These are phyloP conservation scores for Pyrgus malvae DNA, from an alignment of 2,888 invertebrate species.

Conservation along the genomic window DNA sequence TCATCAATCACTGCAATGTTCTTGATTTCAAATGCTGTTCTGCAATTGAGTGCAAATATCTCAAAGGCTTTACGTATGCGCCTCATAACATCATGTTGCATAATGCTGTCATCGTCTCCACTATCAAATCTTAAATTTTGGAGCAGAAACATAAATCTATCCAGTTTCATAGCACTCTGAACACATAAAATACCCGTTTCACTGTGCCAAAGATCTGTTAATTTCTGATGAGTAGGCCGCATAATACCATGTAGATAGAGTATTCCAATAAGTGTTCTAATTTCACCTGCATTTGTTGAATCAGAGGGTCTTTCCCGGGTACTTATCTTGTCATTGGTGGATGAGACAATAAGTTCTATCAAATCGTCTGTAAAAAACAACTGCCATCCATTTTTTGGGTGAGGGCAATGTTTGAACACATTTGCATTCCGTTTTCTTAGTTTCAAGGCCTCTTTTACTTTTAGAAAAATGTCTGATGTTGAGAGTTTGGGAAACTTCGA, in stretches of 20 bases:
- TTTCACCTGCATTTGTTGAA: slow-evolving; percentile 55
- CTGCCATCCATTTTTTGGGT: slow-evolving; percentile 67
- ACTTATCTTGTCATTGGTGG: slow-evolving; percentile 65
- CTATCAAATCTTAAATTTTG: slow-evolving; percentile 63
- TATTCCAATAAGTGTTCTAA: slow-evolving; percentile 68
- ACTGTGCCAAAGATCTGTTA: slow-evolving; percentile 64
- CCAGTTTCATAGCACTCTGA: slow-evolving; percentile 58
- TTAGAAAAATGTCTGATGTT: slow-evolving; percentile 39
- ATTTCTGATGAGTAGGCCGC: slow-evolving; percentile 64
- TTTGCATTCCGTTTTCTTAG: slow-evolving; percentile 49
- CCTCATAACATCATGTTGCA: slow-evolving; percentile 63
- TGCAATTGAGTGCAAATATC: slow-evolving; percentile 71
- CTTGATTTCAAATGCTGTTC: slow-evolving; percentile 57
- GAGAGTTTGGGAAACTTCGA: slow-evolving; percentile 52
- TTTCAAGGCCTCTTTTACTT: slow-evolving; percentile 45
- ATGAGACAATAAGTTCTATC: slow-evolving; percentile 62
- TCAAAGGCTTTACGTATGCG: slow-evolving; percentile 70
- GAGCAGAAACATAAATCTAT: slow-evolving; percentile 64
- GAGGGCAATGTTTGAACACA: slow-evolving; percentile 43
- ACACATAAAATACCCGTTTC: slow-evolving; percentile 59
- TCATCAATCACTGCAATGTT: slow-evolving; percentile 67
- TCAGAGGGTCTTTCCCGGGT: slow-evolving; percentile 40
- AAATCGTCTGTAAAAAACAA: slow-evolving; percentile 66
- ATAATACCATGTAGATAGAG: slow-evolving; percentile 70
- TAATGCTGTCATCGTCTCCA: slow-evolving; percentile 47